phyloP scores from a whole-genome alignment of 1,140 invertebrate species.

The Brachystomella parvula region DNA sequence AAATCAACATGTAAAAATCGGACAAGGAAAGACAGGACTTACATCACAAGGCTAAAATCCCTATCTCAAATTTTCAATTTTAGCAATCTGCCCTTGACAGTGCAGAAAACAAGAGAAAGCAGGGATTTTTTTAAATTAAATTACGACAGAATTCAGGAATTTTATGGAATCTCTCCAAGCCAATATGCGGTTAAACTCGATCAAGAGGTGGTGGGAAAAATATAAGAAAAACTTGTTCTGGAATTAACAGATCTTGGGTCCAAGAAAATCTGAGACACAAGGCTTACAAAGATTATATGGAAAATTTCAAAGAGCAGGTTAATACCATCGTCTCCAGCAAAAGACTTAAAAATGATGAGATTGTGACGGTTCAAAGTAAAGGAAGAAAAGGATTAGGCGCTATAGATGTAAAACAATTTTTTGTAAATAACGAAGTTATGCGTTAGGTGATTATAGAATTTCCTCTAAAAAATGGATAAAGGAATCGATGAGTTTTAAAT shows the following conservation, averaged over 20 bases:
- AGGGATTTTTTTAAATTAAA: neutral
- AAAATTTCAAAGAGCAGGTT: neutral
- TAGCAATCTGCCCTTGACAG: neutral
- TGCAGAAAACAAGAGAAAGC: neutral
- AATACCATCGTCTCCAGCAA: neutral
- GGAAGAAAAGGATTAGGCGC: neutral
- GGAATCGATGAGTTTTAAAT: too few species aligned
- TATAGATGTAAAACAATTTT: neutral
- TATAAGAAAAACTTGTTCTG: neutral
- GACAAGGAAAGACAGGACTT: conserved; percentile 2
- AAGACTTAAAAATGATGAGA: neutral
- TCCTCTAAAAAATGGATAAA: too few species aligned
- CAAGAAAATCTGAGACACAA: neutral
- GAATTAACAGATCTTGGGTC: neutral
- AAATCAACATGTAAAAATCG: too few species aligned
- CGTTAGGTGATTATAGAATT: neutral
- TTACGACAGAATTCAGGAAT: neutral
- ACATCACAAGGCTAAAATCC: neutral
- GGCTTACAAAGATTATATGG: neutral
- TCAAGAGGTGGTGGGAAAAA: neutral
- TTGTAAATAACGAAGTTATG: neutral
- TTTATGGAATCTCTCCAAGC: neutral
- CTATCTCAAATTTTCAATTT: neutral
- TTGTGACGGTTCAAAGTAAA: neutral
- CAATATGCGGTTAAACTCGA: neutral